phyloP scores from a whole-genome alignment of 2,888 invertebrate species.

The Lampropteryx suffumata region DNA sequence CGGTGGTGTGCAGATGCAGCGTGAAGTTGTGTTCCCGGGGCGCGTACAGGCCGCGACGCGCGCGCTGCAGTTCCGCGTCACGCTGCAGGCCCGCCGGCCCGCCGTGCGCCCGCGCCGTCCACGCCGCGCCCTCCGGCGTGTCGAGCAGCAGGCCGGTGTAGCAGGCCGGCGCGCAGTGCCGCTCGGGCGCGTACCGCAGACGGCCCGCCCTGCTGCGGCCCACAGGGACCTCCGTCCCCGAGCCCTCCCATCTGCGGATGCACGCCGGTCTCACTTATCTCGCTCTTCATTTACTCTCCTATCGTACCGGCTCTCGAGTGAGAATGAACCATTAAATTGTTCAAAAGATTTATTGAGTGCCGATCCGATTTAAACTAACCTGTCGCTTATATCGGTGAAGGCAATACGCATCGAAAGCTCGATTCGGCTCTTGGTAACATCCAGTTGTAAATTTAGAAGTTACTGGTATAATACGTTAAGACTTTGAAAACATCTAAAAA shows the following conservation, averaged over 20 bases:
- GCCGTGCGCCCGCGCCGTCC: constrained; percentile 22
- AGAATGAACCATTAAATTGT: no score
- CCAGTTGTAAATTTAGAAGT: no score
- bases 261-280: constrained; percentile 5
- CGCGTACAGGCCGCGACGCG: constrained; percentile 32
- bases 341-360: no score
- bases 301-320: no score
- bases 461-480: no score
- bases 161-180: constrained; percentile 87
- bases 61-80: constrained; percentile 35
- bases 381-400: no score
- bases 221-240: constrained; percentile 37
- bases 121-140: constrained; percentile 51
- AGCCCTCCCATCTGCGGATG: no score
- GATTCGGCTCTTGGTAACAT: no score
- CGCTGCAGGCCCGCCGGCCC: constrained; percentile 6
- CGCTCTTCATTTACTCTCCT: no score
- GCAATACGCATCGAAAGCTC: no score
- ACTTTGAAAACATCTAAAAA: no score
- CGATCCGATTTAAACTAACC: no score
- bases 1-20: constrained; percentile 88
- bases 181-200: constrained; percentile 88
- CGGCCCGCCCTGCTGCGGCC: constrained; percentile 78
- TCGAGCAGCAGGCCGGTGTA: constrained; percentile 89
- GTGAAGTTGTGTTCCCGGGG: constrained; percentile 83